Evolutionary conservation across 2,113 vertebrate genomes (phyloP).

Genomic region (Semicossyphus pulcher): DNA sequence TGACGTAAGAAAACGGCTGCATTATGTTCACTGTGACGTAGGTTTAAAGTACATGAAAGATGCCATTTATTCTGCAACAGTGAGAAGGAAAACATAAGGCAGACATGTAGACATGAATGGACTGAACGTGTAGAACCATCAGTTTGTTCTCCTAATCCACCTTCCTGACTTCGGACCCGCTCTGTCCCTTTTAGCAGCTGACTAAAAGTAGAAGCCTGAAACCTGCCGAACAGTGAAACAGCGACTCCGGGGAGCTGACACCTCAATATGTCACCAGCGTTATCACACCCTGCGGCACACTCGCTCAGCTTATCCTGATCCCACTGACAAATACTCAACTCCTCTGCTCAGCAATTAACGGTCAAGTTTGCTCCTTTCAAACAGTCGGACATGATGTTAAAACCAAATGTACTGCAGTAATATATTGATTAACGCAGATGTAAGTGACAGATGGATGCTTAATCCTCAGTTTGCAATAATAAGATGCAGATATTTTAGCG

Average conservation of each 20-base stretch:
- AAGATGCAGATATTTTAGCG: no score
- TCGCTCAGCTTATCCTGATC: neutral
- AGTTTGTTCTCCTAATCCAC: neutral
- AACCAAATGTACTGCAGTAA: neutral
- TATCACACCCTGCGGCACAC: conserved; percentile 18
- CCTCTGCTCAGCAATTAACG: neutral
- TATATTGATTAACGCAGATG: conserved; percentile 8
- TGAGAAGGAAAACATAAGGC: neutral
- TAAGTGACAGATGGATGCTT: no score
- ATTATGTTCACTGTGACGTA: neutral
- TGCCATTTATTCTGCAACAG: no score
- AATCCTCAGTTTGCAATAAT: no score
- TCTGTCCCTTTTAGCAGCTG: neutral
- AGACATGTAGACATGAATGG: neutral
- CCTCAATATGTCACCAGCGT: conserved; percentile 28
- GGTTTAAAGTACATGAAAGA: no score
- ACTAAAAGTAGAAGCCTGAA: conserved; percentile 18
- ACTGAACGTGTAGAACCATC: neutral
- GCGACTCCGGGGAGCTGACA: conserved; percentile 29
- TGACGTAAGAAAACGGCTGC: neutral
- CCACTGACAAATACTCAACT: conserved; percentile 9
- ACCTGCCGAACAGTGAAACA: conserved; percentile 7
- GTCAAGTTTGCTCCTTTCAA: neutral
- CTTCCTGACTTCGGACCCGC: neutral
- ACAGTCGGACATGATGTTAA: neutral